Evolutionary conservation across 1,140 invertebrate genomes (phyloP).

Genomic region (Eurosta solidaginis): DNA sequence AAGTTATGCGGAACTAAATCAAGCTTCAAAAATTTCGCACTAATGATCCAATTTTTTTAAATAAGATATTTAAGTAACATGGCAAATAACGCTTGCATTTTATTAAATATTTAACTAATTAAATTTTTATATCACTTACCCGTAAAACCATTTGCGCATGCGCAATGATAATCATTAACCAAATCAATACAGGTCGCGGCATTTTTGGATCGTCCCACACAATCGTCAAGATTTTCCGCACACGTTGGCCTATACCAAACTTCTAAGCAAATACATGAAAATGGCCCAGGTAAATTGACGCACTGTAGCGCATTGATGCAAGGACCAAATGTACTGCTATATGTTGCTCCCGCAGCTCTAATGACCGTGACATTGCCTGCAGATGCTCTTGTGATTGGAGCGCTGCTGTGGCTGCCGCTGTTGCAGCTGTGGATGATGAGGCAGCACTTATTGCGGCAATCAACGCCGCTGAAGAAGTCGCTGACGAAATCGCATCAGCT

Average conservation of each 20-base stretch:
- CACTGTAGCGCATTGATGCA: slow-evolving; percentile 84
- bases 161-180: slow-evolving; percentile 81
- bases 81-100: no score
- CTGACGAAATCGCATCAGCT: slow-evolving; percentile 27
- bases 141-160: slow-evolving; percentile 76
- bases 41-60: no score
- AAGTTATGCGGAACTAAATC: no score
- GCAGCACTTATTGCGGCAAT: slow-evolving; percentile 33
- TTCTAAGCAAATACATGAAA: slow-evolving; percentile 77
- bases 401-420: slow-evolving; percentile 81
- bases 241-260: slow-evolving; percentile 90
- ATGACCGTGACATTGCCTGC: slow-evolving; percentile 70
- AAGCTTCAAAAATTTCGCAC: no score
- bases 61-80: no score
- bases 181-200: slow-evolving; percentile 77
- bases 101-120: no score
- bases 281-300: slow-evolving; percentile 80
- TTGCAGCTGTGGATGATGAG: slow-evolving; percentile 40
- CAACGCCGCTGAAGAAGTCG: slow-evolving; percentile 30
- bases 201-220: slow-evolving; percentile 81
- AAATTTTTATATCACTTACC: slow-evolving; percentile 64
- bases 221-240: slow-evolving; percentile 87
- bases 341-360: background rate
- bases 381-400: slow-evolving; percentile 84
- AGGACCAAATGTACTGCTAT: slow-evolving; percentile 61